Conservation (phyloP, 2,797 vertebrate genomes). For the Etheostoma perlongum region DNA sequence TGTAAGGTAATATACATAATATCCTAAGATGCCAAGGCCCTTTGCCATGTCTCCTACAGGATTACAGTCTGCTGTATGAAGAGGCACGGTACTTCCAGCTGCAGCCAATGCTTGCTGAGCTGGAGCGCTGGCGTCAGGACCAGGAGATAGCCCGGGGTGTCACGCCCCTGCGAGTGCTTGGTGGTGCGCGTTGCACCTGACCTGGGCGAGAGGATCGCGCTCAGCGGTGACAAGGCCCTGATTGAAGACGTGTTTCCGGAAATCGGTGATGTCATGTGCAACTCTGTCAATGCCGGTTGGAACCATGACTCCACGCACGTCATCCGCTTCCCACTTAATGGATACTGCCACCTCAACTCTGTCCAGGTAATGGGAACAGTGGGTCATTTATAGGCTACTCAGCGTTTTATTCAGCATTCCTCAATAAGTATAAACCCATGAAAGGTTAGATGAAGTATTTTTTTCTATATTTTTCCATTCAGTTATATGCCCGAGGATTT, state of each 20-base stretch:
- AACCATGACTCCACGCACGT: constrained; percentile 98
- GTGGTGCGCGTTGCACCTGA: constrained; percentile 97
- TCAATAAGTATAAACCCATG: not conserved
- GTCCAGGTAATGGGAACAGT: constrained; percentile 89
- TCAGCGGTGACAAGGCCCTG: constrained; percentile 96
- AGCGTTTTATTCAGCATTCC: not conserved
- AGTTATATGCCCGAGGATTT: not conserved
- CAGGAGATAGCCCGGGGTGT: constrained; percentile 90
- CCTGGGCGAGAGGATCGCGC: constrained; percentile 95
- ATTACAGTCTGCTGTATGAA: constrained; percentile 97
- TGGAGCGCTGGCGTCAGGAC: constrained; percentile 98
- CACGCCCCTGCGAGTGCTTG: constrained; percentile 95
- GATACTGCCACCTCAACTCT: constrained; percentile 99
- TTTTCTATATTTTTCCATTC: constrained; percentile 2
- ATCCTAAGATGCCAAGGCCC: not conserved
- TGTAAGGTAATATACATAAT: not conserved
- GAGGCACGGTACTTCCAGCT: constrained; percentile 99
- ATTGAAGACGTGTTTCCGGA: constrained; percentile 98
- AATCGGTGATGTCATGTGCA: constrained; percentile 98
- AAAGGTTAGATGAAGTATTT: constrained; percentile 7
- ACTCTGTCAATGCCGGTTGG: constrained; percentile 98
- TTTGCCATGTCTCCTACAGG: constrained; percentile 76
- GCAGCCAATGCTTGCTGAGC: constrained; percentile 95
- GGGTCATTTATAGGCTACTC: not conserved
- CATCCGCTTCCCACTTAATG: constrained; percentile 97